Base-by-base conservation (phyloP, 2,113 vertebrate genomes). In the Nannobrachium achirus region DNA sequence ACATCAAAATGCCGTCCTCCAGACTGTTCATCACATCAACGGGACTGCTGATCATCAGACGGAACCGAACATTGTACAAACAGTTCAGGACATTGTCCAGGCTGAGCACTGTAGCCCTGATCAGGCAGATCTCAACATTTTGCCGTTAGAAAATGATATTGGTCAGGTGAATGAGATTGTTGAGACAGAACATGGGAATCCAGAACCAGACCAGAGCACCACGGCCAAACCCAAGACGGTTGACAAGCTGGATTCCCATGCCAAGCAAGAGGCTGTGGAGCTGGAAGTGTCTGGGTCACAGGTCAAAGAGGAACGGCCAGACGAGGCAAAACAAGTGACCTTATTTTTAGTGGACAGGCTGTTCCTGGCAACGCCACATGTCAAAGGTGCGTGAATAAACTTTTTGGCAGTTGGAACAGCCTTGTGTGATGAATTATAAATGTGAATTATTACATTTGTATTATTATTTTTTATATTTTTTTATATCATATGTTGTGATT, bases 281-380 rank as follows among this genome's bases (percentile, higher is more conserved):
- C 10, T 46, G 70, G 52, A 55, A 20, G 39, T 38, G 7, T 53
- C 18, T 38, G 8, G 46, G 52, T 16, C 53, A 55, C 62, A 66
- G 41, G 49, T 15, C 40, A 71, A 82, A 10, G 39, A 69, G 38
- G 63, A 39, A 7, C 18, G 19, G 9, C 57, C 72, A 33, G 3
- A 33, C 16, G 56, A 71, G 58, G 69, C 10, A 4, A 79, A 82
- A 50, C 66, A 49, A 33, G 65, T 81, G 18, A 84, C 81, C 1
- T 60, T 88, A 73, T 86, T 89, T 65, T 69, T 89, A 67, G 76
- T 89, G 10, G 90, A 91, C 72, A 84, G 80, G 50, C 39, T 90
- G 65, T 91, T 91, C 78, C 75, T 86, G 61, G 80, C 76, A 67
- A 79, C 75, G 7, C 65, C 79, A 11, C 73, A 52, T 61, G 56